phyloP scores from a whole-genome alignment of 2,888 invertebrate species.

The Apotomis betuletana region DNA sequence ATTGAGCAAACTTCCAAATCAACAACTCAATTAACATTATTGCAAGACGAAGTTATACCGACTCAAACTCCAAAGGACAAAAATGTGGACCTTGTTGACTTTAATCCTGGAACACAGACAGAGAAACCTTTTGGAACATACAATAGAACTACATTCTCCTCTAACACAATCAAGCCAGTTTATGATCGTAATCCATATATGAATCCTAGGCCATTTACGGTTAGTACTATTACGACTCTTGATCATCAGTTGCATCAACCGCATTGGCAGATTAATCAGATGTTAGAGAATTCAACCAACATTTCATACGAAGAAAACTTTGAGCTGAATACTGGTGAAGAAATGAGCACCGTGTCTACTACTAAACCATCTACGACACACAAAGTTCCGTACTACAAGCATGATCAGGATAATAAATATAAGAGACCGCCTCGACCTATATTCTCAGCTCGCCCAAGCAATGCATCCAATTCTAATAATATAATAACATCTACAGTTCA shows the following conservation, averaged over 20 bases:
- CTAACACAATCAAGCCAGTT: constrained; percentile 71
- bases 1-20: constrained; percentile 49
- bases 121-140: constrained; percentile 74
- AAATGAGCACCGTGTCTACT: constrained; percentile 59
- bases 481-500: constrained; percentile 80
- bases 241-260: constrained; percentile 79
- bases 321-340: constrained; percentile 76
- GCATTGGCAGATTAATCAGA: constrained; percentile 79
- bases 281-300: constrained; percentile 72
- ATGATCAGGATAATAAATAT: constrained; percentile 55
- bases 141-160: constrained; percentile 65
- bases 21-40: constrained; percentile 58
- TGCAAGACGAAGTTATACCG: constrained; percentile 60
- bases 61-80: constrained; percentile 47
- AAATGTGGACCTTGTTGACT: constrained; percentile 53
- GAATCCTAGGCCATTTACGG: constrained; percentile 76
- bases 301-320: constrained; percentile 73
- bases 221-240: constrained; percentile 62
- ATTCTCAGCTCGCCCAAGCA: constrained; percentile 56
- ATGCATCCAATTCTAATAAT: constrained; percentile 57
- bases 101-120: constrained; percentile 75
- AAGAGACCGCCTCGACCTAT: constrained; percentile 59
- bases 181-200: constrained; percentile 60
- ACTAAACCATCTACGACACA: constrained; percentile 53
- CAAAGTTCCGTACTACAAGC: constrained; percentile 50